Percentiles rank a stretch among this genome's conserved stretches.
Evolutionary conservation across 2,797 vertebrate genomes (phyloP).

Genomic region (Catharus ustulatus): DNA sequence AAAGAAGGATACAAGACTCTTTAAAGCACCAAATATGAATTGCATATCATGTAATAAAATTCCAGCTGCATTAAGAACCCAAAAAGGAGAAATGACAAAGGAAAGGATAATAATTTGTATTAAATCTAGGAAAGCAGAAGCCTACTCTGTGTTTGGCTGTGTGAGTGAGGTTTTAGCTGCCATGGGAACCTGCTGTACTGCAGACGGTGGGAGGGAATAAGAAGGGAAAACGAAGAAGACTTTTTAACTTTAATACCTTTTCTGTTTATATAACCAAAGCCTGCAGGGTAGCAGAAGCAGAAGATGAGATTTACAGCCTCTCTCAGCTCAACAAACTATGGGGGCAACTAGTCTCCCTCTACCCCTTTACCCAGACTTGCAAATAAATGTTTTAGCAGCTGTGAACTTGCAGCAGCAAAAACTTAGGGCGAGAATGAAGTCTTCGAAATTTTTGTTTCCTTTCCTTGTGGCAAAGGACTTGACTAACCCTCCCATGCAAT

Average conservation of each 20-base stretch:
- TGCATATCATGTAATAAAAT: not conserved
- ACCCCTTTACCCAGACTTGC: not conserved
- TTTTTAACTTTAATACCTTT: not conserved
- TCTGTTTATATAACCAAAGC: not conserved
- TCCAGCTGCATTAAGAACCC: not conserved
- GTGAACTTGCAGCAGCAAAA: not conserved
- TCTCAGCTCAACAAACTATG: not conserved
- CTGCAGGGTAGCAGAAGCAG: not conserved
- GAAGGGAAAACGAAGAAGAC: not conserved
- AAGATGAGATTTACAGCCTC: not conserved
- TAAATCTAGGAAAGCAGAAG: not conserved
- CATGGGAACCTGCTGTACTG: conserved; percentile 2
- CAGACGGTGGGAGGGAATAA: not conserved
- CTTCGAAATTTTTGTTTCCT: not conserved
- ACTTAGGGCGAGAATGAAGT: not conserved
- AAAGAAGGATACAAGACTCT: not conserved
- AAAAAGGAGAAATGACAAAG: not conserved
- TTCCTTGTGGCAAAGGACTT: not conserved
- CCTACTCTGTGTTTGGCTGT: not conserved
- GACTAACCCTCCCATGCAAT: not conserved
- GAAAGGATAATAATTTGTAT: not conserved
- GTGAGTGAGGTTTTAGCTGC: conserved; percentile 25
- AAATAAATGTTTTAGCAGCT: not conserved
- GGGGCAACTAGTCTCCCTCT: accelerated
- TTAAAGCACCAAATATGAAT: not conserved